Evolutionary conservation across 1,140 invertebrate genomes (phyloP).

Genomic region (Aphelenchoides avenae): DNA sequence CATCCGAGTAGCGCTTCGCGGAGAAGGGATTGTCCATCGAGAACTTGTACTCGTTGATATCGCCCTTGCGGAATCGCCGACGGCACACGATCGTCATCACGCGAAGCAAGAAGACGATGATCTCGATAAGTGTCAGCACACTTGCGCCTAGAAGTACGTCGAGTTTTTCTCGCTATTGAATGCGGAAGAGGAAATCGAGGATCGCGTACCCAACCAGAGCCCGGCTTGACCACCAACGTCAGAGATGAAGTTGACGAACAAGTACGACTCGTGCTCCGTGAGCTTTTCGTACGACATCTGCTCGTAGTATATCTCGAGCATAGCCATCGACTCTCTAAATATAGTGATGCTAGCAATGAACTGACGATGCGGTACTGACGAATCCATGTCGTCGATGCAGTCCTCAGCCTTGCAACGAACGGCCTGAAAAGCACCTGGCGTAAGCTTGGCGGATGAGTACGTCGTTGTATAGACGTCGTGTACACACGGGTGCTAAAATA

Average conservation of each 20-base stretch:
- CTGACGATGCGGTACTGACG: constrained; percentile 6
- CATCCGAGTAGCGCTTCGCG: too few relatives aligned
- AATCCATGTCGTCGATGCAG: constrained; percentile 19
- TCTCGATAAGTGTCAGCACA: constrained; percentile 32
- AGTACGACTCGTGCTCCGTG: constrained; percentile 53
- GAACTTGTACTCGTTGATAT: too few relatives aligned
- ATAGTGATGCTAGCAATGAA: not conserved
- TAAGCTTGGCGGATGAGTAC: constrained; percentile 53
- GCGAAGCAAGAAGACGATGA: constrained; percentile 32
- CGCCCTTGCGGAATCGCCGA: constrained; percentile 20
- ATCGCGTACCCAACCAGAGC: constrained; percentile 49
- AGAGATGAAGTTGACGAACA: constrained; percentile 56
- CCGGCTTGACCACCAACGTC: constrained; percentile 55
- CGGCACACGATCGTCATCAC: constrained; percentile 34
- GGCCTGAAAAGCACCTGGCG: constrained; percentile 43
- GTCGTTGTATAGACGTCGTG: constrained; percentile 56
- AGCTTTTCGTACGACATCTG: constrained; percentile 58
- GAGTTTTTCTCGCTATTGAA: constrained; percentile 9
- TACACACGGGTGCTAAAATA: too few relatives aligned
- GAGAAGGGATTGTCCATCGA: too few relatives aligned
- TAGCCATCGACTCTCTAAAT: constrained; percentile 37
- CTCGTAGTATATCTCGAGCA: constrained; percentile 58
- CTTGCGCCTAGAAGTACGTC: constrained; percentile 17
- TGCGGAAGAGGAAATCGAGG: too few relatives aligned
- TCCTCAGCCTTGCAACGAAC: constrained; percentile 12